Evolutionary conservation across 2,888 invertebrate genomes (phyloP), one percentile per base, ranked within the genome.

Genomic region (Chorisops tibialis): DNA sequence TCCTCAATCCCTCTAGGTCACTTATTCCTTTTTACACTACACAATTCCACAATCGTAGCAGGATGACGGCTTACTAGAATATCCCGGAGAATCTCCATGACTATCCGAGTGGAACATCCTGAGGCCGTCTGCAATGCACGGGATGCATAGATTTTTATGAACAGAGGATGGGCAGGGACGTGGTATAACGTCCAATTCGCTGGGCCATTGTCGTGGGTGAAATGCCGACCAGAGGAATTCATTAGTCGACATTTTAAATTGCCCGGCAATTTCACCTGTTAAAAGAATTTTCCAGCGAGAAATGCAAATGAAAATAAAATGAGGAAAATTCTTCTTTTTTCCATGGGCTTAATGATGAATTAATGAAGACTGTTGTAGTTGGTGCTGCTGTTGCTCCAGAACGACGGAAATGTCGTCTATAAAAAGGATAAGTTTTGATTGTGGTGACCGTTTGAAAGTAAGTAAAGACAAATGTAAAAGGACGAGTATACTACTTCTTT

Each of bases 11-110:
- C 41, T 41, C 22, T 41, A 19, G 7, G 19, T 35, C 43, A 54
- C 39, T 43, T 45, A 56, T 39, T 16, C 56, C 30, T 43, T 56
- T 54, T 54, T 54, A n/a, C 43, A 43, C 43, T 56, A 38, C 41
- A 16, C 56, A 11, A 56, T 56, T 56, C 30, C 24, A 30, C 56
- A 56, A 45, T 43, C 35, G 56, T 30, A 30, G 30, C 35, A 56
- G 18, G 43, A 24, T 56, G 45, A 43, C 43, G 56, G 35, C n/a
- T 56, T 30, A 30, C 30, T 24, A 30, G 19, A 24, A 56, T 14
- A 45, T 43, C 24, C 45, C 18, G 30, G 30, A 24, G 43, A 30
- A 45, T 48, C 41, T 22, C n/a, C 9, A 41, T 24, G n/a, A 38
- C 12, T 38, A 12, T 14, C 38, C n/a, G 7, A 14, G 37, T 21